phyloP scores from a whole-genome alignment of 2,113 vertebrate species.

The Lagopus leucura region DNA sequence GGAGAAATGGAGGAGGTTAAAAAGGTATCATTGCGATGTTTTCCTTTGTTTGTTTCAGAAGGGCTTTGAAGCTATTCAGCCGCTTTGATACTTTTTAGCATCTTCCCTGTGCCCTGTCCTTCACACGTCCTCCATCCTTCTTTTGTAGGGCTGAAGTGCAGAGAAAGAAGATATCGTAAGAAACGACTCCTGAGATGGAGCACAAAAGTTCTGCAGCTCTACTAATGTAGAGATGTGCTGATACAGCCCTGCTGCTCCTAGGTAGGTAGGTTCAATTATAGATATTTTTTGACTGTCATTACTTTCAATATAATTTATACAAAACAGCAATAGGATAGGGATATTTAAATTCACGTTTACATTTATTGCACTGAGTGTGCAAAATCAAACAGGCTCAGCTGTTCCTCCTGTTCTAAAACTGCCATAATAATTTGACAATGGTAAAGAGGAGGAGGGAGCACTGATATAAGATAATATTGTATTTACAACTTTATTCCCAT shows the following conservation, averaged over 20 bases:
- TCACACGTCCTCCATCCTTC: background rate
- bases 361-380: background rate
- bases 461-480: rapidly evolving
- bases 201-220: background rate
- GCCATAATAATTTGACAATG: background rate
- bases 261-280: background rate
- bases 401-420: background rate
- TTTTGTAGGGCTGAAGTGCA: background rate
- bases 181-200: background rate
- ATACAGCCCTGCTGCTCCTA: background rate
- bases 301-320: background rate
- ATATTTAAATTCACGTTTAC: background rate
- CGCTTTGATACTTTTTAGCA: background rate
- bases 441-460: background rate
- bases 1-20: background rate
- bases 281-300: background rate
- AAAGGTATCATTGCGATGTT: background rate
- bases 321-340: background rate
- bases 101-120: background rate
- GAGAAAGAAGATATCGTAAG: background rate
- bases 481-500: background rate
- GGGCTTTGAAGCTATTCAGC: background rate
- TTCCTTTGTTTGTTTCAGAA: background rate
- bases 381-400: background rate
- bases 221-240: background rate